phyloP scores from a whole-genome alignment of 2,113 vertebrate species.

The Nesoenas mayeri region DNA sequence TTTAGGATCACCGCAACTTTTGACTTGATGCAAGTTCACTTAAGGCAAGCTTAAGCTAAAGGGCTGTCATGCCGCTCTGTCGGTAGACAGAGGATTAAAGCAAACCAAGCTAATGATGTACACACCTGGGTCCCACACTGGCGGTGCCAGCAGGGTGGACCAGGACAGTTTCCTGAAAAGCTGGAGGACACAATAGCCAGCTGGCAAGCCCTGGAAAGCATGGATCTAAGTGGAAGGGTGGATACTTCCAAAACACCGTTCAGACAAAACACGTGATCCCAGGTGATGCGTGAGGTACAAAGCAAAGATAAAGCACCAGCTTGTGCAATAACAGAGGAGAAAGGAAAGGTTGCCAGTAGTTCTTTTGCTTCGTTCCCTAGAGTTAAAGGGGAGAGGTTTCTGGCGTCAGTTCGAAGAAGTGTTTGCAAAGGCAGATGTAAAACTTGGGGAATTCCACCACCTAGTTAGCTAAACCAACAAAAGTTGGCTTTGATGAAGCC shows the following conservation, averaged over 20 bases:
- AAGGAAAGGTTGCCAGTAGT: neutral
- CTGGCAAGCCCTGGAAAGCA: neutral
- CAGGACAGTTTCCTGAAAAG: neutral
- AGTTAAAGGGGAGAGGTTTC: conserved; percentile 56
- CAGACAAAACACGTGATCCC: neutral
- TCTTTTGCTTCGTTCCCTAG: neutral
- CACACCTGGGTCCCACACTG: fast-evolving
- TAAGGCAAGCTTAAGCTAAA: neutral
- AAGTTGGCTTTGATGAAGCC: conserved; percentile 24
- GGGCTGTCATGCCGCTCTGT: neutral
- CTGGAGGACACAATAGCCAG: neutral
- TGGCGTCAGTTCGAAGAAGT: conserved; percentile 2
- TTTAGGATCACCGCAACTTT: neutral
- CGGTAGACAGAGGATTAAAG: neutral
- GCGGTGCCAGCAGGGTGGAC: neutral
- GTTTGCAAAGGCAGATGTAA: conserved; percentile 40
- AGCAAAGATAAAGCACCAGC: neutral
- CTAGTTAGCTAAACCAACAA: conserved; percentile 52
- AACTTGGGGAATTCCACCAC: conserved; percentile 60
- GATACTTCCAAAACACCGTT: neutral
- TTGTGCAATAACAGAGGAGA: neutral
- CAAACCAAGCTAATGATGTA: neutral
- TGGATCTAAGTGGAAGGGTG: neutral
- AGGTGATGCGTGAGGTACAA: neutral
- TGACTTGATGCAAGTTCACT: neutral